Conservation (phyloP, 92 coral and sea anemone species). For the Bergia puertoricense region DNA sequence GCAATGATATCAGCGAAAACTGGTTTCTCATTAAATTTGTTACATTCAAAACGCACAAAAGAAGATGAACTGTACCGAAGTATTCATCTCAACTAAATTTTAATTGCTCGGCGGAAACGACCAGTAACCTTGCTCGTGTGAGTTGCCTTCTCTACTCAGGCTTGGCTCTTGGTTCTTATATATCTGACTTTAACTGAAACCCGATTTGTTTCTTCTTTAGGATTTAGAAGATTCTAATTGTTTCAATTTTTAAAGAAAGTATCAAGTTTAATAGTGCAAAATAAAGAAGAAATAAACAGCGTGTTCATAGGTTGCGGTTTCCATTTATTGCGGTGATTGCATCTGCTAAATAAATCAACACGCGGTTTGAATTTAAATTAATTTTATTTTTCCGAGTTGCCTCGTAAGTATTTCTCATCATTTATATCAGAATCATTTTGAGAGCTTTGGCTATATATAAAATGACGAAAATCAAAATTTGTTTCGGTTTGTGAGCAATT, state of each 20-base stretch:
- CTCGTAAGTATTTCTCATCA: not conserved
- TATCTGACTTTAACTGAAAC: not conserved
- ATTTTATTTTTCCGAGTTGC: not conserved
- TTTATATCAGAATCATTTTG: not conserved
- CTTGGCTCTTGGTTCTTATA: not conserved
- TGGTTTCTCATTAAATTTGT: not conserved
- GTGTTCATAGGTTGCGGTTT: not conserved
- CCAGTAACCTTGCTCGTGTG: constrained; percentile 11
- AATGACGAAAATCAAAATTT: not conserved
- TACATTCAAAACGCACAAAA: not conserved
- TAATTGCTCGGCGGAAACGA: not conserved
- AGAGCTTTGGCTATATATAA: not conserved
- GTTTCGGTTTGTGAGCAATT: not conserved
- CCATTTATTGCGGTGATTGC: not conserved
- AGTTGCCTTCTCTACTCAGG: not conserved
- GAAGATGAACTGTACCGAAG: not conserved
- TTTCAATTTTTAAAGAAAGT: not conserved
- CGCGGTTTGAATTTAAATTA: not conserved
- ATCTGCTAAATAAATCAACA: not conserved
- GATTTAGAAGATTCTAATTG: not conserved
- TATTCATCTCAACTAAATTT: not conserved
- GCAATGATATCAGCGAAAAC: not conserved
- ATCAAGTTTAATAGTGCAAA: not conserved
- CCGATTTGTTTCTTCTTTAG: not conserved
- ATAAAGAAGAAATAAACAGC: not conserved